Conservation (phyloP, 2,113 vertebrate genomes). For the Chelonoidis abingdonii region DNA sequence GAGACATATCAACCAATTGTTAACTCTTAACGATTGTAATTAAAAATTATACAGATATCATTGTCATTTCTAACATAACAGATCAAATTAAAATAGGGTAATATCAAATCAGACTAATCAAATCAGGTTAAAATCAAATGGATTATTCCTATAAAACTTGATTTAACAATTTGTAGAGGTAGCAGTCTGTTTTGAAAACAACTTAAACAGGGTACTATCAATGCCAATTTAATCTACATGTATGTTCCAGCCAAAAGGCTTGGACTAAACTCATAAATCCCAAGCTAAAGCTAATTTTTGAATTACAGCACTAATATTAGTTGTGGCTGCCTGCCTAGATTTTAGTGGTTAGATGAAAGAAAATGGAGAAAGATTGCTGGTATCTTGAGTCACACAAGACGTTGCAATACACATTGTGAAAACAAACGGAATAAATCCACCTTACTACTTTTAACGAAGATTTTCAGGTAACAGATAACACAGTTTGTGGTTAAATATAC, state of each 20-base stretch:
- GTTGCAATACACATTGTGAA: constrained; percentile 23
- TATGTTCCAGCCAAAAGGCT: constrained; percentile 40
- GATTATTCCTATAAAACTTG: background rate
- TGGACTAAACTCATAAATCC: constrained; percentile 39
- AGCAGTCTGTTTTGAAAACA: background rate
- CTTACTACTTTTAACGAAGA: constrained; percentile 14
- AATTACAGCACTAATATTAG: constrained; percentile 30
- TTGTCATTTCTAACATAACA: constrained; percentile 30
- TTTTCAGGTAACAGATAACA: background rate
- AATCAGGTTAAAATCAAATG: constrained; percentile 2
- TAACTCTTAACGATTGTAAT: background rate
- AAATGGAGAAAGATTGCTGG: constrained; percentile 51
- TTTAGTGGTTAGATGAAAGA: constrained; percentile 52
- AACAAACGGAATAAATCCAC: background rate
- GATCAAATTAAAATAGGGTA: too few species aligned
- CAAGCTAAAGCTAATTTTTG: constrained; percentile 59
- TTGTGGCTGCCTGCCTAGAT: constrained; percentile 51
- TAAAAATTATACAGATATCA: background rate
- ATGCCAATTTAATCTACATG: constrained; percentile 27
- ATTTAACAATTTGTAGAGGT: background rate
- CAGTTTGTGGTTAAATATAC: background rate
- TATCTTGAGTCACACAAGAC: constrained; percentile 24
- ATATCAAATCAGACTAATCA: constrained; percentile 28
- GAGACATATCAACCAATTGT: too few species aligned
- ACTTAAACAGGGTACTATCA: constrained; percentile 18